Percentiles rank a stretch among this genome's conserved stretches.
These are phyloP conservation scores for Hydrotaea cyrtoneurina DNA, from an alignment of 2,888 invertebrate genomes.

Conservation along the genomic window DNA sequence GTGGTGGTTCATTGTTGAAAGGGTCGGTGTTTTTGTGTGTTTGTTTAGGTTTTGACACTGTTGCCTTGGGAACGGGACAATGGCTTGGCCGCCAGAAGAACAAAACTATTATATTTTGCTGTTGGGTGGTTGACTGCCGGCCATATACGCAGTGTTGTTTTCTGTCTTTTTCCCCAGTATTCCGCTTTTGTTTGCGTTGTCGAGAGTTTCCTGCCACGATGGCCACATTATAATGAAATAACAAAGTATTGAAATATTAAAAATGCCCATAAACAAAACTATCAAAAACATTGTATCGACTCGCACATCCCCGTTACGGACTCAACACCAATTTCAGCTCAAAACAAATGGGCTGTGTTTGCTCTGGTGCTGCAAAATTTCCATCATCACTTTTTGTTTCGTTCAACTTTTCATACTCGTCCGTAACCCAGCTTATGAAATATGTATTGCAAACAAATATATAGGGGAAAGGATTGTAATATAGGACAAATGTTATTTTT, in stretches of 20 bases:
- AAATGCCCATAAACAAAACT: constrained; percentile 30
- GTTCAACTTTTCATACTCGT: not conserved
- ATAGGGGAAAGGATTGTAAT: not conserved
- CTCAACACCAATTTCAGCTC: not conserved
- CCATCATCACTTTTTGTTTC: constrained; percentile 17
- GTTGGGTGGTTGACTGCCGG: constrained; percentile 25
- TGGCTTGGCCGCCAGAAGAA: not conserved
- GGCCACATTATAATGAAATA: constrained; percentile 20
- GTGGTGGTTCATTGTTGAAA: not conserved
- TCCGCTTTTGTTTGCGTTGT: not conserved
- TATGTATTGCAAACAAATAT: not conserved
- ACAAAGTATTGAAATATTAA: constrained; percentile 31
- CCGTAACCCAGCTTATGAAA: not conserved
- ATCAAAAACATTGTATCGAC: constrained; percentile 35
- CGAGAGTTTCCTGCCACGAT: not conserved
- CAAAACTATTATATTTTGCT: not conserved
- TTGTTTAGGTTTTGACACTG: constrained; percentile 41
- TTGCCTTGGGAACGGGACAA: constrained; percentile 45
- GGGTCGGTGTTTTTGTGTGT: constrained; percentile 23
- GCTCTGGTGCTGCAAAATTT: constrained; percentile 7
- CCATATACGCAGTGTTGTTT: constrained; percentile 17
- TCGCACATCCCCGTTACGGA: not conserved
- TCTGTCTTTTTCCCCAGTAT: not conserved
- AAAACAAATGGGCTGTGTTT: constrained; percentile 15
- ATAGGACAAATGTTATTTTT: not conserved